Base-by-base conservation (phyloP, 2,888 invertebrate species). In the Campaea margaritaria region DNA sequence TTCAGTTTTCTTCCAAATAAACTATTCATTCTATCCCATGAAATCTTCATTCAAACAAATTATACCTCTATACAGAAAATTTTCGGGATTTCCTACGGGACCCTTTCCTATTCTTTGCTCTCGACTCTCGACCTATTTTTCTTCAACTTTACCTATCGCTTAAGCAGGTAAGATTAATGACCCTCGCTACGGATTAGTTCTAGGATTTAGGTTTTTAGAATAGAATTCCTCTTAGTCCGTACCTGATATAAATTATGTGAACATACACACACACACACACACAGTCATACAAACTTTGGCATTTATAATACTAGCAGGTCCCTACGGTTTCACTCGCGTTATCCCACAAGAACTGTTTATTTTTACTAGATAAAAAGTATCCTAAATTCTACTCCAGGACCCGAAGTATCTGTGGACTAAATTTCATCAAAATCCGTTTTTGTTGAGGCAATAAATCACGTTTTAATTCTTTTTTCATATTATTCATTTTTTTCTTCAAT, bases 161-260 rank as follows among this genome's bases (percentile, higher is more conserved):
- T 34, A 36, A 52, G 45, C 52, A 52, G 52, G 52, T 52, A 45
- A 52, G 52, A 52, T 45, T 44, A 52, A 52, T 45, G 52, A 44
- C 44, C 44, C 21, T 11, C 4, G 43, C 44, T 13, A 16, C 31
- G 51, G 51, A 52, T 52, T 52, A 52, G 41, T 27, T 41, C 48
- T 47, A 47, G 27, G 38, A 27, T 28, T 48, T 31, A 43, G 51
- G 51, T 44, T 36, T 51, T 5, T 31, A 13, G 44, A 21, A 50
- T 42, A 41, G 41, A 0, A 34, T 8, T 43, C 14, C n/a, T 48
- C 14, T 9, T 10, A 10, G 28, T 9, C 8, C 9, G 21, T 42
- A 42, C 12, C 5, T n/a, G 2, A n/a, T 21, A 48, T 49, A 49
- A 49, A 49, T 49, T 49, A 38, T 21, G 27, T 28, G 10, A 21